A percentile compares a stretch with the other conserved stretches of the same genome.
Evolutionary conservation across 2,113 vertebrate genomes (phyloP).

Genomic region (Gopherus evgoodei): DNA sequence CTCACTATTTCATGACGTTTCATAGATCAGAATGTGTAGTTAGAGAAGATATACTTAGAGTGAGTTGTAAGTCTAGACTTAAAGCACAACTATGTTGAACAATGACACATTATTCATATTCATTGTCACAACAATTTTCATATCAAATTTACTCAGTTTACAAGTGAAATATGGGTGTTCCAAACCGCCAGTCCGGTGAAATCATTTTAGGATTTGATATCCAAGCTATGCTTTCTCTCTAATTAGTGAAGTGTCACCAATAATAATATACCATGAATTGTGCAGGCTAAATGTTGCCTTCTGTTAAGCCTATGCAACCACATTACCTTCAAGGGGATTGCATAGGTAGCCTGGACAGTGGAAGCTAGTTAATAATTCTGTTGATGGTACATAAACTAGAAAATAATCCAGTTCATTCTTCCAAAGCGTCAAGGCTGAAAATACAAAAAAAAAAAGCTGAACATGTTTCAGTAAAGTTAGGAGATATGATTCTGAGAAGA

Average conservation of each 20-base stretch:
- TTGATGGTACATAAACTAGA: neutral
- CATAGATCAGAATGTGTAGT: conserved; percentile 46
- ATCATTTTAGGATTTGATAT: neutral
- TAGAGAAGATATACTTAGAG: conserved; percentile 26
- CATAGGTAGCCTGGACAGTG: neutral
- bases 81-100: conserved; percentile 28
- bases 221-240: neutral
- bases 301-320: neutral
- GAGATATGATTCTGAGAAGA: neutral
- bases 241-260: neutral
- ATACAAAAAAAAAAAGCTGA: neutral
- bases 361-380: neutral
- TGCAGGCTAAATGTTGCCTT: neutral
- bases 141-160: neutral
- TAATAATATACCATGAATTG: neutral
- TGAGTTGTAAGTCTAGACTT: conserved; percentile 42
- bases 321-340: neutral
- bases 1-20: conserved; percentile 24
- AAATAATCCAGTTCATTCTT: neutral
- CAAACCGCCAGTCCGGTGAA: neutral
- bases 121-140: conserved; percentile 41
- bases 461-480: neutral
- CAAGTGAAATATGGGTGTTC: neutral
- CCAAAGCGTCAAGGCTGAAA: neutral
- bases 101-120: conserved; percentile 34